phyloP scores from a whole-genome alignment of 2,797 vertebrate genomes.

The Cottoperca gobio region DNA sequence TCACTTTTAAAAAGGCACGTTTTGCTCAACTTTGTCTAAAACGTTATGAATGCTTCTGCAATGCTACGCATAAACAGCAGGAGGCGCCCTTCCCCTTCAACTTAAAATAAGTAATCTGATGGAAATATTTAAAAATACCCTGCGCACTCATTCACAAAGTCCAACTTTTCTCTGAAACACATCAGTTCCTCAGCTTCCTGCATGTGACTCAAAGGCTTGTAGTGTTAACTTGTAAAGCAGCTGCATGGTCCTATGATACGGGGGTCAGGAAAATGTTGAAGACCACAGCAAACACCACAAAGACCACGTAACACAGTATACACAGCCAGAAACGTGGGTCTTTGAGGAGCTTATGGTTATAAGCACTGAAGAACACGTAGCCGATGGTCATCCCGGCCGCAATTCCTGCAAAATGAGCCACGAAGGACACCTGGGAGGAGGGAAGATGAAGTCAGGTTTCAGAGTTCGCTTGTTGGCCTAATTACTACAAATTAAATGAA shows the following conservation, averaged over 20 bases:
- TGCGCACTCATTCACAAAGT: not conserved
- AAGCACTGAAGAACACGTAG: constrained; percentile 93
- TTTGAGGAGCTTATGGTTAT: constrained; percentile 88
- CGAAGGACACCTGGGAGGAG: constrained; percentile 89
- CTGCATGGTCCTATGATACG: constrained; percentile 58
- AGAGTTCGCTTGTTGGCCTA: not conserved
- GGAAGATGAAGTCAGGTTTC: not conserved
- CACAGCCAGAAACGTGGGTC: constrained; percentile 93
- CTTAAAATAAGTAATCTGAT: not conserved
- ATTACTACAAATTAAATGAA: not conserved
- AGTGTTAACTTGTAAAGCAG: constrained; percentile 18
- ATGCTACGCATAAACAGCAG: constrained; percentile 34
- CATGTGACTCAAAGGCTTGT: constrained; percentile 32
- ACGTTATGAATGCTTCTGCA: not conserved
- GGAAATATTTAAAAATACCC: not conserved
- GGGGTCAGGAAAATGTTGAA: constrained; percentile 92
- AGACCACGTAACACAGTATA: constrained; percentile 85
- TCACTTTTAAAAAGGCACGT: constrained; percentile 3
- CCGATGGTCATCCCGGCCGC: constrained; percentile 93
- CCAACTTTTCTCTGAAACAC: constrained; percentile 17
- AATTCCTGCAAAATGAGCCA: constrained; percentile 92
- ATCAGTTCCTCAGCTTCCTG: constrained; percentile 29
- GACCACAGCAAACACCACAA: constrained; percentile 87
- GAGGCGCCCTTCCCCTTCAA: not conserved
- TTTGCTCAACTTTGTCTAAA: constrained; percentile 16